Percentiles rank a stretch among this genome's conserved stretches.
Evolutionary conservation across 2,888 invertebrate species (phyloP).

Genomic region (Aleiodes alternator): DNA sequence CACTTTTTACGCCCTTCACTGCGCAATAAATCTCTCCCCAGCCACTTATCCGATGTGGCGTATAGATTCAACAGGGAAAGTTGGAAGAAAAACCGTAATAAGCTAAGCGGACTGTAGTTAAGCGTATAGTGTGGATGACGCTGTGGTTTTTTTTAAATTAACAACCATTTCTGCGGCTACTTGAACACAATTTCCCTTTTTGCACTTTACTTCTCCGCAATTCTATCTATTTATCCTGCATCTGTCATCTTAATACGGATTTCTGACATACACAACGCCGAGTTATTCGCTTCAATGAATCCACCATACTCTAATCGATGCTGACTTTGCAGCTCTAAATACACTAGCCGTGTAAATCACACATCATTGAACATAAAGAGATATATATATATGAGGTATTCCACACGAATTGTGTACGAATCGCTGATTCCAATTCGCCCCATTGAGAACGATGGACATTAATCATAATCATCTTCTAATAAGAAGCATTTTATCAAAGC

Average conservation of each 20-base stretch:
- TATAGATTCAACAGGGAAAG: conserved; percentile 49
- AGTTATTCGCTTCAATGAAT: conserved; percentile 36
- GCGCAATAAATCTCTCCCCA: not conserved
- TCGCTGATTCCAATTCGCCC: conserved; percentile 29
- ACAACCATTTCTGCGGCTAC: conserved; percentile 58
- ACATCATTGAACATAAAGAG: conserved; percentile 58
- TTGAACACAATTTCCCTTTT: not conserved
- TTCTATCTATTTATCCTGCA: not conserved
- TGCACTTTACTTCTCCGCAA: not conserved
- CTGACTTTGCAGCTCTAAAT: conserved; percentile 55
- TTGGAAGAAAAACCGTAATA: conserved; percentile 48
- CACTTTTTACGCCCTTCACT: not conserved
- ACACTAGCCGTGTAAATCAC: conserved; percentile 41
- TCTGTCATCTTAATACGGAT: not conserved
- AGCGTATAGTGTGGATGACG: conserved; percentile 56
- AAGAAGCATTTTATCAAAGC: not conserved
- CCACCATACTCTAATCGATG: conserved; percentile 58
- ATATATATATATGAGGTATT: too few species aligned
- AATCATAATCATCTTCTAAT: not conserved
- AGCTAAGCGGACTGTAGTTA: conserved; percentile 49
- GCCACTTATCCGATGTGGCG: conserved; percentile 30
- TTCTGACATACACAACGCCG: conserved; percentile 7
- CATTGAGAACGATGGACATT: not conserved
- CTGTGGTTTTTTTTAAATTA: conserved; percentile 66
- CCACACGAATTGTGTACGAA: too few species aligned